These are phyloP conservation scores for Mugil cephalus DNA, from an alignment of 2,113 vertebrate genomes.

Conservation along the genomic window DNA sequence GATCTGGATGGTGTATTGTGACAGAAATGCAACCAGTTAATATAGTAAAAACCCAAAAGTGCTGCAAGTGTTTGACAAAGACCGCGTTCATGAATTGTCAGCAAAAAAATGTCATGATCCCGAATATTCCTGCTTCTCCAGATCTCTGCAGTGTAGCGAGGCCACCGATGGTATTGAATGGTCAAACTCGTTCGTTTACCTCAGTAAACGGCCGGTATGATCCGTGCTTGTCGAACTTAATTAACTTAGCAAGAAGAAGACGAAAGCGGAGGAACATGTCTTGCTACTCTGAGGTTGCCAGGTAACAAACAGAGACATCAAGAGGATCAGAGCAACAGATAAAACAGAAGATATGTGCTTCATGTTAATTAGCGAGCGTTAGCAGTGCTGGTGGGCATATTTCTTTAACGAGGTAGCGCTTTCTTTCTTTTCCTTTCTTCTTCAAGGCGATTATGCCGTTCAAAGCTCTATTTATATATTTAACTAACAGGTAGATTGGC, in stretches of 20 bases:
- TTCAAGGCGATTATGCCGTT: not conserved
- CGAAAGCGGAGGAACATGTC: not conserved
- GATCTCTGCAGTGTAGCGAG: no score
- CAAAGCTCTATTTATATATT: not conserved
- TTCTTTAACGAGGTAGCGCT: no score
- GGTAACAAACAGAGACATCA: not conserved
- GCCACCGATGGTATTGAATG: no score
- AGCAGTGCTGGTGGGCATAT: not conserved
- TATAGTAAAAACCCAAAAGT: no score
- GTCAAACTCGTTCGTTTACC: no score
- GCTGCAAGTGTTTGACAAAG: no score
- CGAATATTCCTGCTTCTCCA: no score
- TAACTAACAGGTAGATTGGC: not conserved
- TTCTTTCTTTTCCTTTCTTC: not conserved
- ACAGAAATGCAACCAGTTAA: no score
- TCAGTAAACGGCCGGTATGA: no score
- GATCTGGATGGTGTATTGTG: no score
- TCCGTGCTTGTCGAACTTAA: not conserved
- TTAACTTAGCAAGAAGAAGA: not conserved
- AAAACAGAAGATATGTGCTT: not conserved
- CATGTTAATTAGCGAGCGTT: not conserved
- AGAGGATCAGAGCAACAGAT: not conserved
- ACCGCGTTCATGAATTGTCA: no score
- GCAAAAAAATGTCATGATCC: no score
- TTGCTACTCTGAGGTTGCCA: slow-evolving; percentile 1